Evolutionary conservation across 2,113 vertebrate genomes (phyloP).

Genomic region (Scalopus aquaticus): DNA sequence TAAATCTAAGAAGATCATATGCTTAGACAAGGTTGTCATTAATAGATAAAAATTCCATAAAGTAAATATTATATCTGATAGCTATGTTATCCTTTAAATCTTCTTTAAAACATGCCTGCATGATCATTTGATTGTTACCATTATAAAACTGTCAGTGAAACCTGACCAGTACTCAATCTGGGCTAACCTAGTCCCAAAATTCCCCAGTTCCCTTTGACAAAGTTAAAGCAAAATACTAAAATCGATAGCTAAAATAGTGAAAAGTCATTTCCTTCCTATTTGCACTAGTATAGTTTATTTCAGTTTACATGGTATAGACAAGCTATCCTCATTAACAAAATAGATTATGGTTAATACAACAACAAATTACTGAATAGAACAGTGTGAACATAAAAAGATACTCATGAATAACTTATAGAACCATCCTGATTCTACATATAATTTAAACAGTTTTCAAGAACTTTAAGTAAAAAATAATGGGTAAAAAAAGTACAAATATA

Average conservation of each 20-base stretch:
- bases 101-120: not conserved
- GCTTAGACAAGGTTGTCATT: not conserved
- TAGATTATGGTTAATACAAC: not conserved
- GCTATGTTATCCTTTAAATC: not conserved
- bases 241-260: not conserved
- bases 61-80: not conserved
- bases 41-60: not conserved
- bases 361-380: conserved; percentile 1
- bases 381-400: not conserved
- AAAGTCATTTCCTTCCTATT: not conserved
- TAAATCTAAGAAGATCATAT: not conserved
- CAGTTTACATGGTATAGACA: not conserved
- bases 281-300: not conserved
- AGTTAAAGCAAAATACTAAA: not conserved
- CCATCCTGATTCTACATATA: not conserved
- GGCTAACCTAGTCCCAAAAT: not conserved
- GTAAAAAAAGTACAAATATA: not conserved
- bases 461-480: not conserved
- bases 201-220: not conserved
- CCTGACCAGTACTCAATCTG: not conserved
- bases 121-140: not conserved
- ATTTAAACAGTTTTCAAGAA: not conserved
- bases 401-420: not conserved
- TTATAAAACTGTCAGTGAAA: not conserved
- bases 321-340: not conserved